Evolutionary conservation across 2,888 invertebrate species (phyloP).

Genomic region (Matsumyia berberina): DNA sequence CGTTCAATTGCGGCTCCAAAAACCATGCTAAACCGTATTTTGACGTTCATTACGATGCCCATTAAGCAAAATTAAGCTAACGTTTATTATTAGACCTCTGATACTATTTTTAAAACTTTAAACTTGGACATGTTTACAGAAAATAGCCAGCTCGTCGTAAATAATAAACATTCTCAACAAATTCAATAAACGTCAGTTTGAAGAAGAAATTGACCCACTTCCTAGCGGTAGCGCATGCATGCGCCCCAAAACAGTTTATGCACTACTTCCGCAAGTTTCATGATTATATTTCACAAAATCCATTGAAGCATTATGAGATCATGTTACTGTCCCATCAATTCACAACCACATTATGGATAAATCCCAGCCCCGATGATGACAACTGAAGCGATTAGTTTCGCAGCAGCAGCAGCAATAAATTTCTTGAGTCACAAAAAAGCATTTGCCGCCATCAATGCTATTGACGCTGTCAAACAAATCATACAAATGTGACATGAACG

Average conservation of each 20-base stretch:
- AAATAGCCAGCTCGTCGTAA: background rate
- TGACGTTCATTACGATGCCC: background rate
- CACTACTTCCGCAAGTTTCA: slow-evolving; percentile 44
- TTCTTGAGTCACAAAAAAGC: slow-evolving; percentile 26
- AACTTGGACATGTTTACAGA: slow-evolving; percentile 11
- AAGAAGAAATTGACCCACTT: slow-evolving; percentile 21
- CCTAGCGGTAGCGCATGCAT: background rate
- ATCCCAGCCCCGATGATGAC: slow-evolving; percentile 10
- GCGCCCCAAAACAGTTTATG: slow-evolving; percentile 4
- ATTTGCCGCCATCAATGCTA: slow-evolving; percentile 12
- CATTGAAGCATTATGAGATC: slow-evolving; percentile 7
- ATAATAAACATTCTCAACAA: background rate
- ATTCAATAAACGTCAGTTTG: background rate
- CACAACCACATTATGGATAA: slow-evolving; percentile 17
- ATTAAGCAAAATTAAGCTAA: background rate
- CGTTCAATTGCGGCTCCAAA: slow-evolving; percentile 8
- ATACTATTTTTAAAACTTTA: slow-evolving; percentile 2
- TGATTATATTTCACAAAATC: slow-evolving; percentile 24
- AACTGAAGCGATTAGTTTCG: slow-evolving; percentile 33
- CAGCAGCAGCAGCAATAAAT: background rate
- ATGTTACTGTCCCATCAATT: slow-evolving; percentile 22
- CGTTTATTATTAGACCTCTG: background rate
- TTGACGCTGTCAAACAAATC: slow-evolving; percentile 46
- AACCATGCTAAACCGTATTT: background rate
- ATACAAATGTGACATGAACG: slow-evolving; percentile 34